Percentiles rank a stretch among this genome's conserved stretches.
These are phyloP conservation scores for Hormiphora californensis DNA, from an alignment of 37 sponge, comb jelly and placozoan species.

Conservation along the genomic window DNA sequence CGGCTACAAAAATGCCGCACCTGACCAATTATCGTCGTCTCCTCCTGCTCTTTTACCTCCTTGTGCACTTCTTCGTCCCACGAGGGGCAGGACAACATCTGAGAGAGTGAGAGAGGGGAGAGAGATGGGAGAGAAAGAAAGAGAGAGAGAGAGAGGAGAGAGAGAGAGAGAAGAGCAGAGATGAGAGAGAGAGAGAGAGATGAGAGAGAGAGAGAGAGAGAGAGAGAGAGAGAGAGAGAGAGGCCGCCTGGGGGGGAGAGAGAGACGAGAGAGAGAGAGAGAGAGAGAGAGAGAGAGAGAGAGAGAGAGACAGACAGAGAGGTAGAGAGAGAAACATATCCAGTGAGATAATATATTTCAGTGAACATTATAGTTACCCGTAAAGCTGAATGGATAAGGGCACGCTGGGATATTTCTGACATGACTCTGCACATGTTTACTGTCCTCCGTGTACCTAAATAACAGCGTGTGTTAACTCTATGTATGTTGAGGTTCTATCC, in stretches of 20 bases:
- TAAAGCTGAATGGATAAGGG: constrained; percentile 39
- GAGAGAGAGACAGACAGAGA: no score
- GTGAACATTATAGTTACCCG: constrained; percentile 21
- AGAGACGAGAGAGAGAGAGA: no score
- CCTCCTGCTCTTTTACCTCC: constrained; percentile 36
- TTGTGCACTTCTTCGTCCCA: constrained; percentile 30
- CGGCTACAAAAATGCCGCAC: constrained; percentile 51
- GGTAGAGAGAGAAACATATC: no score
- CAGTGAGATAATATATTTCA: no score
- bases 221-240: no score
- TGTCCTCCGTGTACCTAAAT: background rate
- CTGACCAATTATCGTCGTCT: constrained; percentile 37
- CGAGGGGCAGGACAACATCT: background rate
- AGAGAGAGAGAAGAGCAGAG: background rate
- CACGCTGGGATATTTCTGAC: constrained; percentile 46
- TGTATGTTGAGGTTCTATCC: no score
- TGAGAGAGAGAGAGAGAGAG: no score
- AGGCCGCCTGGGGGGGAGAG: no score
- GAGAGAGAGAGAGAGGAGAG: background rate
- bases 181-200: background rate
- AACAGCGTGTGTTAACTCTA: background rate
- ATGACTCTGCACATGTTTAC: constrained; percentile 38
- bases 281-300: no score
- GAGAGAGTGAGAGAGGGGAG: background rate
- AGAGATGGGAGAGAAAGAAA: background rate